Evolutionary conservation across 1,140 invertebrate genomes (phyloP).

Genomic region (Zophobas atratus): DNA sequence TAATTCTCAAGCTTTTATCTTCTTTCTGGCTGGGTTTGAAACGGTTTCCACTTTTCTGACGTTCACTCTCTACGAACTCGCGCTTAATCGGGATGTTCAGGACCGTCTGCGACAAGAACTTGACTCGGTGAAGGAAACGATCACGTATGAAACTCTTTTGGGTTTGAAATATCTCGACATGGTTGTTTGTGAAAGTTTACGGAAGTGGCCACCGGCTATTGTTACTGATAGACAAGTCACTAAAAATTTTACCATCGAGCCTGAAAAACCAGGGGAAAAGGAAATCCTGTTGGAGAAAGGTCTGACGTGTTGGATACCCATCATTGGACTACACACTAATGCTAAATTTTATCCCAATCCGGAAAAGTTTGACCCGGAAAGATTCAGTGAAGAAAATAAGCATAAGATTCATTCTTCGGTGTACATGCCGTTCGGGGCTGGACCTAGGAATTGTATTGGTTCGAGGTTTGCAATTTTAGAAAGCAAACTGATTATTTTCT

Average conservation of each 20-base stretch:
- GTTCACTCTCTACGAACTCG: conserved; percentile 64
- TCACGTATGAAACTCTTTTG: conserved; percentile 48
- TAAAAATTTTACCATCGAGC: conserved; percentile 69
- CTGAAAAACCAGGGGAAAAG: conserved; percentile 12
- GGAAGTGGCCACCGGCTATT: conserved; percentile 71
- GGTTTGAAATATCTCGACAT: conserved; percentile 34
- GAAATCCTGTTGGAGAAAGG: conserved; percentile 62
- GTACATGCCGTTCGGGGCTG: conserved; percentile 73
- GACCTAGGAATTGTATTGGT: conserved; percentile 73
- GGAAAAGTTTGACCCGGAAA: conserved; percentile 73
- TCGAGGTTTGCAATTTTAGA: conserved; percentile 56
- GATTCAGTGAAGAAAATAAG: conserved; percentile 67
- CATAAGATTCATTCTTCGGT: conserved; percentile 66
- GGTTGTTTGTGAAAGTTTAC: conserved; percentile 69
- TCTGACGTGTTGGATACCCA: conserved; percentile 59
- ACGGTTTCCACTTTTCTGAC: conserved; percentile 64
- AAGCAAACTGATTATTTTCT: conserved; percentile 52
- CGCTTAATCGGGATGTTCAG: conserved; percentile 67
- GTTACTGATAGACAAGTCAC: conserved; percentile 69
- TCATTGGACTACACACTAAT: conserved; percentile 70
- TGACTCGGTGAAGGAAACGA: conserved; percentile 54
- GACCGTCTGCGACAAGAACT: conserved; percentile 65
- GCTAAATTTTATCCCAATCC: conserved; percentile 64
- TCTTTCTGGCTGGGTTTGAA: conserved; percentile 65
- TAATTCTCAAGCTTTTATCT: conserved; percentile 62